phyloP scores from a whole-genome alignment of 1,140 invertebrate species.

The Dufourea novaeangliae region DNA sequence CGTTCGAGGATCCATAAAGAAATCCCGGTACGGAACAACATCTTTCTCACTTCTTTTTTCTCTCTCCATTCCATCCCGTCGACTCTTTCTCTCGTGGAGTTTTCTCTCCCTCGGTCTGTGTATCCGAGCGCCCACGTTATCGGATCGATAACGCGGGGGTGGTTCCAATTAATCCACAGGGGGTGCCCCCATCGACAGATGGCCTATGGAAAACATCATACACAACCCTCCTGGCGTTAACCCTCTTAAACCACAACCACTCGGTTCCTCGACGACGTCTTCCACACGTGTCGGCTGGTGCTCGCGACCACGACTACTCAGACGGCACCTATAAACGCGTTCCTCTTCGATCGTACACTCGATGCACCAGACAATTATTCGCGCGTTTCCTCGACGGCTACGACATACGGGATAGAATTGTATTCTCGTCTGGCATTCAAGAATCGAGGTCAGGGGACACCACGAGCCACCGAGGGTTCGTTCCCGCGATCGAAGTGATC shows the following conservation, averaged over 20 bases:
- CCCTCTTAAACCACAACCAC: slow-evolving; percentile 53
- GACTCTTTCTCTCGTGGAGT: slow-evolving; percentile 34
- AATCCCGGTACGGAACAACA: background rate
- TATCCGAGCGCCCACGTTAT: slow-evolving; percentile 68
- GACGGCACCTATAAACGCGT: no score
- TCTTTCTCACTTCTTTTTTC: background rate
- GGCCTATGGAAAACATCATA: slow-evolving; percentile 69
- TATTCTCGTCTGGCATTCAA: no score
- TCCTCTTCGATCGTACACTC: background rate
- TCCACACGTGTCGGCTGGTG: background rate
- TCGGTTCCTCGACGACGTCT: slow-evolving; percentile 3
- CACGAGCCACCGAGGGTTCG: no score
- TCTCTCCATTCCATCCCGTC: slow-evolving; percentile 41
- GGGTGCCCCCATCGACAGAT: slow-evolving; percentile 73
- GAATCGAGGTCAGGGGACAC: background rate
- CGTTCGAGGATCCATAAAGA: background rate
- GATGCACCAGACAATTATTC: background rate
- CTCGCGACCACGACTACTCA: background rate
- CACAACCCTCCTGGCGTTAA: slow-evolving; percentile 54
- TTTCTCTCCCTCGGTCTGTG: slow-evolving; percentile 49
- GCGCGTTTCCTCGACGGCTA: no score
- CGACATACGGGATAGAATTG: background rate
- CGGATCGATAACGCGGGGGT: slow-evolving; percentile 75
- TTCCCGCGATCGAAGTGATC: no score
- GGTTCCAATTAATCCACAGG: slow-evolving; percentile 75